phyloP scores from a whole-genome alignment of 2,113 vertebrate genomes.

The Forbesichthys agassizii region DNA sequence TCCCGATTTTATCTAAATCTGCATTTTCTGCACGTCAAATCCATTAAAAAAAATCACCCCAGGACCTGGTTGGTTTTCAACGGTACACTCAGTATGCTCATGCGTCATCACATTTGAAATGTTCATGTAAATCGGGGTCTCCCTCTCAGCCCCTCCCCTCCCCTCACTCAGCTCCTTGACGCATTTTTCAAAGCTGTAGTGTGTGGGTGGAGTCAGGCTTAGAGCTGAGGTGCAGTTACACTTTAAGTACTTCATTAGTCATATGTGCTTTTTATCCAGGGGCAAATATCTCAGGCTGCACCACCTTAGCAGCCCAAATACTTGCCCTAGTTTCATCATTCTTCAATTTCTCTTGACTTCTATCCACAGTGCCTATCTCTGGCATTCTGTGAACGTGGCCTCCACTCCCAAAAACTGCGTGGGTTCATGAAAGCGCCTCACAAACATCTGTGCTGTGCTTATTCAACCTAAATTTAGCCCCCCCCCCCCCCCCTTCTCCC shows the following conservation, averaged over 20 bases:
- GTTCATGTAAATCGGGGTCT: no score
- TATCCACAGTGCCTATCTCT: neutral
- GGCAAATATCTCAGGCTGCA: neutral
- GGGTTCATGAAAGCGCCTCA: slow-evolving; percentile 30
- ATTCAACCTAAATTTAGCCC: slow-evolving; percentile 64
- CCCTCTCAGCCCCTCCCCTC: no score
- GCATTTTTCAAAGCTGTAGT: no score
- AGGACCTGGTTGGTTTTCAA: no score
- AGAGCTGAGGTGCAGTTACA: no score
- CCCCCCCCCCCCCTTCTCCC: slow-evolving; percentile 8
- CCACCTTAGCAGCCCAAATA: neutral
- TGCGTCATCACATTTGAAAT: no score
- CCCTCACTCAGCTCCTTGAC: no score
- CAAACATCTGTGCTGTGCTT: slow-evolving; percentile 43
- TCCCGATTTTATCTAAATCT: no score
- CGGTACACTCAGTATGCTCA: no score
- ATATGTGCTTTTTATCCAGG: neutral
- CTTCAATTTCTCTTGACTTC: neutral
- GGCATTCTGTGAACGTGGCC: slow-evolving; percentile 8
- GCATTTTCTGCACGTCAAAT: no score
- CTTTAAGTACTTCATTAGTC: neutral
- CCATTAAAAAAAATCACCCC: no score
- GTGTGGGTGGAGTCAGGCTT: no score
- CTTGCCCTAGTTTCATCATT: neutral
- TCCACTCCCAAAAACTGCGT: slow-evolving; percentile 29